Conservation (phyloP, 1,140 invertebrate species). For the Scaptomyza pallida region DNA sequence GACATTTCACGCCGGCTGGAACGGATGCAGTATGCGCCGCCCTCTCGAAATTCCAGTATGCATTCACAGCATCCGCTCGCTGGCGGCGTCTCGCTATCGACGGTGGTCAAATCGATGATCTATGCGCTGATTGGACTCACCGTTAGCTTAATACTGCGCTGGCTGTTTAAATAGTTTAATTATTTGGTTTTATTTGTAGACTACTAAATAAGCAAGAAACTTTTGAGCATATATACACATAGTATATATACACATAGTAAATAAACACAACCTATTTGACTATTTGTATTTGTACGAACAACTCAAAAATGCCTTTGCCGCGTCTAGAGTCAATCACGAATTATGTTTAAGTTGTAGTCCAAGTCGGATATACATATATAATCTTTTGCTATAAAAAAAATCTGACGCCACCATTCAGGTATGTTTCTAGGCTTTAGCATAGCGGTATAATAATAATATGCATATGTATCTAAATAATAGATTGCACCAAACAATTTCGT, state of each 20-base stretch:
- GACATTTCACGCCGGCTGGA: slow-evolving; percentile 67
- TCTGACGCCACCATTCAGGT: slow-evolving; percentile 27
- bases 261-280: slow-evolving; percentile 29
- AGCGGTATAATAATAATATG: slow-evolving; percentile 17
- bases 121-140: slow-evolving; percentile 62
- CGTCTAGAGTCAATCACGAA: slow-evolving; percentile 40
- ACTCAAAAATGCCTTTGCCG: slow-evolving; percentile 47
- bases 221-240: slow-evolving; percentile 48
- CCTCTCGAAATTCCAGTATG: slow-evolving; percentile 9
- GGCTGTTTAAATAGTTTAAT: slow-evolving; percentile 74
- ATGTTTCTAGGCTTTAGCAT: slow-evolving; percentile 37
- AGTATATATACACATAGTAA: slow-evolving; percentile 49
- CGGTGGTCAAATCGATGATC: slow-evolving; percentile 57
- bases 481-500: slow-evolving; percentile 62
- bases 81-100: slow-evolving; percentile 52
- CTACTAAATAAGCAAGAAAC: slow-evolving; percentile 56
- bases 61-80: slow-evolving; percentile 37
- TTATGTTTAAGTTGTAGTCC: slow-evolving; percentile 33
- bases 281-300: slow-evolving; percentile 44
- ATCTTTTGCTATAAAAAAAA: neutral
- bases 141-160: slow-evolving; percentile 59
- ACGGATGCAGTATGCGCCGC: slow-evolving; percentile 71
- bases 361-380: neutral
- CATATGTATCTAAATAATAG: slow-evolving; percentile 34
- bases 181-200: slow-evolving; percentile 51